Base-by-base conservation (phyloP, 2,888 invertebrate species). In the Megalurothrips usitatus region DNA sequence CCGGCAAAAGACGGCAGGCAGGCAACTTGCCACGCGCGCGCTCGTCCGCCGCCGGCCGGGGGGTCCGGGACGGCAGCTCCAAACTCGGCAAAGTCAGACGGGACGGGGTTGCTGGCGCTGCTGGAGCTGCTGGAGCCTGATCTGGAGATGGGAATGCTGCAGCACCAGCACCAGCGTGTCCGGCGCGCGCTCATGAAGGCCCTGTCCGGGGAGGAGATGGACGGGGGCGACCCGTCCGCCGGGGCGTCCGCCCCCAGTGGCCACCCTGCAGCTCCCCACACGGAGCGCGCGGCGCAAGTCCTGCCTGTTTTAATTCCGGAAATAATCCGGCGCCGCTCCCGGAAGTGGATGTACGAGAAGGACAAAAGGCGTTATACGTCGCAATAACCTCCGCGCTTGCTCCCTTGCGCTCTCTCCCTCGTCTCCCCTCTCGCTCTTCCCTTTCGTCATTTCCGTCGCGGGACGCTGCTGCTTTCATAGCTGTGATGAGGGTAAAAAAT, bases 221-320 rank as follows among this genome's bases (percentile, higher is more conserved):
- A 58, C 58, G 17, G 58, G n/a, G 58, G n/a, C 58, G 14, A 14
- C 58, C 6, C n/a, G 58, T 43, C 34, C 34, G 34, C 34, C 34
- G 34, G n/a, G n/a, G 34, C 34, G 34, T 43, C 34, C 34, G 34
- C 34, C 2, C 34, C 34, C n/a, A n/a, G n/a, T n/a, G n/a, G n/a
- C n/a, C n/a, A n/a, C n/a, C 34, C 34, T 4, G 34, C 34, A 43
- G 34, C 34, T 43, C 34, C 34, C 34, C 34, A 43, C 34, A 43
- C 34, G n/a, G 58, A 58, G 58, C 58, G 26, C 68, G 68, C 23
- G 68, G 68, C 23, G 68, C 68, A 26, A 17, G 58, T 17, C 52
- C 4, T n/a, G 19, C 58, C 68, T n/a, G 26, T 75, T 75, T 75
- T 75, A 75, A 75, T 75, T 75, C 68, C 68, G 68, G 68, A 75